Conservation (phyloP, 2,797 vertebrate genomes). For the Myotis pilosus region DNA sequence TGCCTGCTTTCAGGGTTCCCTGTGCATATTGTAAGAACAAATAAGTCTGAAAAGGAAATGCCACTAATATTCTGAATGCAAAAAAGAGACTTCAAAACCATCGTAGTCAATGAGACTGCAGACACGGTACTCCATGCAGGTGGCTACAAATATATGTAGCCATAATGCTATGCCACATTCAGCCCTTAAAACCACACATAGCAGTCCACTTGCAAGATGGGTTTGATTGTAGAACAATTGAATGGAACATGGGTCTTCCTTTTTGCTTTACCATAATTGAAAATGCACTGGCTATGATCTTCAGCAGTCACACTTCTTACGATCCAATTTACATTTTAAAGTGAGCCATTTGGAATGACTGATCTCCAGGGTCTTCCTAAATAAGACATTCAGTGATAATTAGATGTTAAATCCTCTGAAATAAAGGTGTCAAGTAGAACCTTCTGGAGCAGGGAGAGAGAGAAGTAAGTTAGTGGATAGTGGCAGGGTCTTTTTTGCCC, state of each 20-base stretch:
- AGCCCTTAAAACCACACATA: neutral
- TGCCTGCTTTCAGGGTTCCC: neutral
- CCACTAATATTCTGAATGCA: neutral
- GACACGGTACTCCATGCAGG: neutral
- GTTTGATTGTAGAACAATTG: accelerated
- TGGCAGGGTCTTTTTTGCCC: neutral
- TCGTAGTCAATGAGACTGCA: neutral
- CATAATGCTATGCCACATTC: neutral
- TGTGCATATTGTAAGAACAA: neutral
- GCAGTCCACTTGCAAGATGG: neutral
- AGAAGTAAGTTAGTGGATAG: neutral
- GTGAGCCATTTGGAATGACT: neutral
- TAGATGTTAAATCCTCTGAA: neutral
- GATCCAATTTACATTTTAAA: neutral
- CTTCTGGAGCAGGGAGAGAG: neutral
- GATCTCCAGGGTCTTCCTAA: neutral
- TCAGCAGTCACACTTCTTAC: neutral
- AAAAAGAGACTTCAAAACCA: neutral
- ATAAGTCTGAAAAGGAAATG: neutral
- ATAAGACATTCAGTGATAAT: neutral
- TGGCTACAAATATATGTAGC: neutral
- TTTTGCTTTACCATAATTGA: neutral
- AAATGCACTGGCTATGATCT: neutral
- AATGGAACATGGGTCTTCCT: neutral
- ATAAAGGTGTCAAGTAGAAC: neutral